phyloP scores from a whole-genome alignment of 1,140 invertebrate genomes.

The Lordiphosa collinella region DNA sequence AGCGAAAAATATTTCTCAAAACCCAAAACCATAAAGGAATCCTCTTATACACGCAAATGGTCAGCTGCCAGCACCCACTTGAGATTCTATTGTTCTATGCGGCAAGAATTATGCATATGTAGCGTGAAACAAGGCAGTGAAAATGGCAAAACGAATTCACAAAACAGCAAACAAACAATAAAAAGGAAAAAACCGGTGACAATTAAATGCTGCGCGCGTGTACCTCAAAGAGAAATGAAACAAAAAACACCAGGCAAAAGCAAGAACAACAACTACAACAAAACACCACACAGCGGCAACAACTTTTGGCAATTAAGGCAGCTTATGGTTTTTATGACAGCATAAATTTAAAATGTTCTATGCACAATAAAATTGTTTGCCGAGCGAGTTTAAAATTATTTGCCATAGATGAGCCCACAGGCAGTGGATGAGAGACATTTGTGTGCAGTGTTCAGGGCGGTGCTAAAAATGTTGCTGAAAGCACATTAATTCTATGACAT shows the following conservation, averaged over 20 bases:
- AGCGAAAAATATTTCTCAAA: constrained; percentile 25
- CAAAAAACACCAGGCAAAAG: constrained; percentile 17
- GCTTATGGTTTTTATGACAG: constrained; percentile 76
- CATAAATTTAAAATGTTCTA: constrained; percentile 75
- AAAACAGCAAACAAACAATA: too few relatives aligned
- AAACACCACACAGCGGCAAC: constrained; percentile 24
- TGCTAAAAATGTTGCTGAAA: too few relatives aligned
- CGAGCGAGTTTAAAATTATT: constrained; percentile 52
- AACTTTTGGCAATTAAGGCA: constrained; percentile 74
- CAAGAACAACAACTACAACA: constrained; percentile 27
- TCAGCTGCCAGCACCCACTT: constrained; percentile 15
- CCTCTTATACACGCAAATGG: constrained; percentile 1
- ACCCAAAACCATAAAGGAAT: constrained; percentile 9
- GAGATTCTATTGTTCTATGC: constrained; percentile 52
- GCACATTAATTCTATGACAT: too few relatives aligned
- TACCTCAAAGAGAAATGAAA: constrained; percentile 35
- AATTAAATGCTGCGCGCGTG: constrained; percentile 56
- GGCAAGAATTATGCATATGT: constrained; percentile 47
- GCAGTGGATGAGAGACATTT: constrained; percentile 15
- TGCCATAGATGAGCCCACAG: constrained; percentile 35
- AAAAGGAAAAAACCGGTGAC: constrained; percentile 38
- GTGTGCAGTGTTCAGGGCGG: not conserved
- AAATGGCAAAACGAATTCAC: constrained; percentile 4
- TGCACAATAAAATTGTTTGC: constrained; percentile 56
- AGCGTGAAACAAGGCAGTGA: constrained; percentile 38